Evolutionary conservation across 2,888 invertebrate species (phyloP).

Genomic region (Drosophila meridiana): DNA sequence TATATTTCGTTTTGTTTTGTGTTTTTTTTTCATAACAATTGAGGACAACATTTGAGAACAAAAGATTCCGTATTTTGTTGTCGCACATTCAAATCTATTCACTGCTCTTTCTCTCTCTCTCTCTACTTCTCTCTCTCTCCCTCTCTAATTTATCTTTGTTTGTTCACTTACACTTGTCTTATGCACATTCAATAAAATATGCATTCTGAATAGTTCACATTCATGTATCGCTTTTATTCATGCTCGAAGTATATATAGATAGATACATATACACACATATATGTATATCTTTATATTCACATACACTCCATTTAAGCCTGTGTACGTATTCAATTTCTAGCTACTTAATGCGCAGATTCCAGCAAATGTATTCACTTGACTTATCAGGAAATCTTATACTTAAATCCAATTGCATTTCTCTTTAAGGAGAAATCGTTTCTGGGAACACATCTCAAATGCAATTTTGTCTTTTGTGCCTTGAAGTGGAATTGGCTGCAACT

Average conservation of each 20-base stretch:
- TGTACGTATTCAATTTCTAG: constrained; percentile 48
- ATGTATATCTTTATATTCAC: not conserved
- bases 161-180: constrained; percentile 1
- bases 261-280: not conserved
- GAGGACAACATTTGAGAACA: constrained; percentile 78
- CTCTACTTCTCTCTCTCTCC: not conserved
- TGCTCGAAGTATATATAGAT: constrained; percentile 24
- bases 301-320: constrained; percentile 11
- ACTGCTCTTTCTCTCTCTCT: constrained; percentile 8
- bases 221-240: constrained; percentile 42
- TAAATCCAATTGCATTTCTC: constrained; percentile 2
- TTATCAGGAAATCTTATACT: constrained; percentile 8
- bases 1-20: constrained; percentile 37
- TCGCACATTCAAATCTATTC: constrained; percentile 50
- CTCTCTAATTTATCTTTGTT: not conserved
- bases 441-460: constrained; percentile 21
- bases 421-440: constrained; percentile 12
- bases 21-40: constrained; percentile 59
- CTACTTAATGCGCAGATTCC: constrained; percentile 50
- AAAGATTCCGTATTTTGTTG: constrained; percentile 75
- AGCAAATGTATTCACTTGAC: constrained; percentile 16
- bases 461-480: constrained; percentile 14
- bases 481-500: constrained; percentile 28
- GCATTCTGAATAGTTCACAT: constrained; percentile 64
- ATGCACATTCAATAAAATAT: constrained; percentile 79